Conservation (phyloP, 2,113 vertebrate genomes). For the Collichthys lucidus region DNA sequence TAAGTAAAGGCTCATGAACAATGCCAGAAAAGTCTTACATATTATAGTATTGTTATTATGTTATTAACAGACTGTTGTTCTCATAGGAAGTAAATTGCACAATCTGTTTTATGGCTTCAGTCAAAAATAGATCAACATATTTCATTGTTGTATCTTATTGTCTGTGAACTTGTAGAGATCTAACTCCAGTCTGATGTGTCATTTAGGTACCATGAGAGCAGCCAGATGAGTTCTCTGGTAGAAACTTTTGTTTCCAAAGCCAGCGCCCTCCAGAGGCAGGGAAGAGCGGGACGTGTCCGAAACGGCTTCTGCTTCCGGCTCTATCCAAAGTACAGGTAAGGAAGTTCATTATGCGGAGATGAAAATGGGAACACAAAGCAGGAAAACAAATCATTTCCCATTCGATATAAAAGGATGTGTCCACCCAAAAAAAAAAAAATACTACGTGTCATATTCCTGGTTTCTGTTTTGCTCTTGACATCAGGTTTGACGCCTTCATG, state of each 20-base stretch:
- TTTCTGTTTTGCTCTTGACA: slow-evolving; percentile 5
- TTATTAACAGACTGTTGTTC: neutral
- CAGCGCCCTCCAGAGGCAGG: slow-evolving; percentile 96
- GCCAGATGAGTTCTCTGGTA: slow-evolving; percentile 98
- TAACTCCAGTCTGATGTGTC: neutral
- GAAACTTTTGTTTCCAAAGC: slow-evolving; percentile 98
- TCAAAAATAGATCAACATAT: neutral
- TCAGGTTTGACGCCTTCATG: slow-evolving; percentile 92
- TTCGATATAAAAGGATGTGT: neutral
- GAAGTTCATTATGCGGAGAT: neutral
- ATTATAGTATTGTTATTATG: too few relatives aligned
- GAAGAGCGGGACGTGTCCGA: slow-evolving; percentile 92
- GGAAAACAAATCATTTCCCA: neutral
- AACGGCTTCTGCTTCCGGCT: slow-evolving; percentile 96
- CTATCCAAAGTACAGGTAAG: slow-evolving; percentile 86
- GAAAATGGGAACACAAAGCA: neutral
- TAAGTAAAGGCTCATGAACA: slow-evolving; percentile 83
- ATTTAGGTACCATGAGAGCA: slow-evolving; percentile 95
- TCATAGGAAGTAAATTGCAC: neutral
- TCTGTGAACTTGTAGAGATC: neutral
- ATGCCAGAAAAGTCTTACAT: neutral
- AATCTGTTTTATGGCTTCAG: too few relatives aligned
- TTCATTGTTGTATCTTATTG: neutral
- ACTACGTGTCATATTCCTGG: neutral
- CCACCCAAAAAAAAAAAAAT: neutral